Evolutionary conservation across 2,888 invertebrate species (phyloP), one percentile per base, ranked within the genome.

Genomic region (Quadroppia sp.): DNA sequence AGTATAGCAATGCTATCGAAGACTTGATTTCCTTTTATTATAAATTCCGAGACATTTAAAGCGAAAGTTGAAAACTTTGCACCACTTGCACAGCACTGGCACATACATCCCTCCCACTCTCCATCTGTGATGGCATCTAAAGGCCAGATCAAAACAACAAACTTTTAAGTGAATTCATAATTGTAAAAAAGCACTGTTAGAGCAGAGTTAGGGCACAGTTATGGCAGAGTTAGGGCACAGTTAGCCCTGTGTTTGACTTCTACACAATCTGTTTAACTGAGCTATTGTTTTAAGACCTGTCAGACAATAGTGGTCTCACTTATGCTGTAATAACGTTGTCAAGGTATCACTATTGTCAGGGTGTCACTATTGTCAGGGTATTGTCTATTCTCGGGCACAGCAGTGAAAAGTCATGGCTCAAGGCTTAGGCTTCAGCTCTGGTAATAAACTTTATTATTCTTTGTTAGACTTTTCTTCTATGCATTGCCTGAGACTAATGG

Each of bases 361-460:
- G n/a, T n/a, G n/a, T n/a, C n/a, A n/a, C n/a, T n/a, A n/a, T n/a
- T n/a, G n/a, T n/a, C n/a, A n/a, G n/a, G n/a, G 45, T 45, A 45
- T 45, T 45, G 6, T 36, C 36, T 7, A 9, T 36, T 7, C 36
- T 7, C 9, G 9, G 36, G 9, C 36, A 7, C 36, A 36, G 36
- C 9, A 9, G 36, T 9, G 9, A 7, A 36, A 9, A 36, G 6
- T 9, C 36, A 36, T 7, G 45, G 45, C 45, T 45, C 15, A 4
- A 45, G 17, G 17, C 17, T 45, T 17, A 45, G 45, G 45, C 45
- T 45, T 45, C 45, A 50, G 15, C 50, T 20, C 20, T 20, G 20
- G 50, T n/a, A 50, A 50, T 50, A 50, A 50, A 50, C 50, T 50
- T 20, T 50, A 50, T 50, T 50, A 20, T 50, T 20, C 50, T 50